These are phyloP conservation scores for Pelodiscus sinensis DNA, from an alignment of 2,113 vertebrate species.

Conservation along the genomic window DNA sequence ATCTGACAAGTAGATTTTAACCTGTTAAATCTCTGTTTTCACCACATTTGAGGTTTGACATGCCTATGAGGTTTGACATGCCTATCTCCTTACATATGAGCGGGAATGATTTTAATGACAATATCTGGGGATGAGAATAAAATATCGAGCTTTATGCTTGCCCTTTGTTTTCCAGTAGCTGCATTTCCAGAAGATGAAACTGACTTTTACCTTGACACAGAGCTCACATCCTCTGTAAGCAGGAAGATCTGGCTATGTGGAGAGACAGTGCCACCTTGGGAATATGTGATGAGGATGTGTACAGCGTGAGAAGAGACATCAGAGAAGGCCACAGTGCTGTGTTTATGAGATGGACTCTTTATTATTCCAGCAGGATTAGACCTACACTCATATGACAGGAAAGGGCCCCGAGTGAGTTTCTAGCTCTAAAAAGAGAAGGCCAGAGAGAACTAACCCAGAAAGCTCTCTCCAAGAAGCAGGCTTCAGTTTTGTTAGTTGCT, in stretches of 20 bases:
- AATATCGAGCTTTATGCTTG: not conserved
- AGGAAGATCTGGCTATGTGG: not conserved
- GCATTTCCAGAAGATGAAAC: not conserved
- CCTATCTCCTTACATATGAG: not conserved
- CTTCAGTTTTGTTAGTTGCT: not conserved
- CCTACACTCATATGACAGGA: not conserved
- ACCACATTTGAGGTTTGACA: not conserved
- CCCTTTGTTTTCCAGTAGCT: slow-evolving; percentile 20
- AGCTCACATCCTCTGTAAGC: not conserved
- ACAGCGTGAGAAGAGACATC: not conserved
- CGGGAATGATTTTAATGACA: not conserved
- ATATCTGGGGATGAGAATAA: not conserved
- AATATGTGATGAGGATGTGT: not conserved
- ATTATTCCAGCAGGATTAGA: not conserved
- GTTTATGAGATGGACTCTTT: not conserved
- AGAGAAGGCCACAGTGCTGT: not conserved
- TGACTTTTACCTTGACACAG: not conserved
- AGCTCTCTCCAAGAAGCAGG: not conserved
- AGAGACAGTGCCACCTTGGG: not conserved
- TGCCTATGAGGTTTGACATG: not conserved
- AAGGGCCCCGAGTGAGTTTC: not conserved
- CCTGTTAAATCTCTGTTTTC: not conserved
- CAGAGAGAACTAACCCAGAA: not conserved
- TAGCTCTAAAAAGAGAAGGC: not conserved
- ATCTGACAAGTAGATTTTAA: not conserved